Evolutionary conservation across 2,888 invertebrate species (phyloP).

Genomic region (Stegophylla sp.): DNA sequence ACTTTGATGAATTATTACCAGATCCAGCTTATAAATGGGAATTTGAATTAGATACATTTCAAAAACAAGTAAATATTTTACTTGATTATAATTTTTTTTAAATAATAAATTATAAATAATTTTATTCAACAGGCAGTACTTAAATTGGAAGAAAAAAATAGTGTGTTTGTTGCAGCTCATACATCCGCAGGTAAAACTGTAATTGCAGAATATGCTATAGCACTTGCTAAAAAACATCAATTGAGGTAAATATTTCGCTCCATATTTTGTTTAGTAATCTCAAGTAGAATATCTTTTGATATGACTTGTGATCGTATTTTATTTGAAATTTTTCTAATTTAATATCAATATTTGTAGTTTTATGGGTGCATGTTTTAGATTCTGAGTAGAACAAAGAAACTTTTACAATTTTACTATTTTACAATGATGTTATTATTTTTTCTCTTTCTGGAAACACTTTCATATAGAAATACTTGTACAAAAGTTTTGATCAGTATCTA

Average conservation of each 20-base stretch:
- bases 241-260: conserved; percentile 32
- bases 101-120: conserved; percentile 6
- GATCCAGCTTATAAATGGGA: conserved; percentile 84
- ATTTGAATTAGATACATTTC: conserved; percentile 95
- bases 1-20: conserved; percentile 82
- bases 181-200: conserved; percentile 99
- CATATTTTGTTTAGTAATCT: background rate
- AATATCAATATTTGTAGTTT: too few relatives aligned
- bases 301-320: conserved; percentile 4
- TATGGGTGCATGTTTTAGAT: background rate
- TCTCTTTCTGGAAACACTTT: background rate
- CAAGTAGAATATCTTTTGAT: conserved; percentile 3
- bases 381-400: background rate
- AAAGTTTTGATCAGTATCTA: too few relatives aligned
- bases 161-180: conserved; percentile 98
- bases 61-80: conserved; percentile 75
- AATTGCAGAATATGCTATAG: conserved; percentile 98
- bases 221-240: conserved; percentile 83
- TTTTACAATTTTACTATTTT: too few relatives aligned
- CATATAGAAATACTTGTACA: too few relatives aligned
- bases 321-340: conserved; percentile 17
- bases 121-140: conserved; percentile 76
- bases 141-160: conserved; percentile 89
- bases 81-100: background rate
- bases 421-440: background rate